Evolutionary conservation across 2,113 vertebrate genomes (phyloP).

Genomic region (Notothenia coriiceps): DNA sequence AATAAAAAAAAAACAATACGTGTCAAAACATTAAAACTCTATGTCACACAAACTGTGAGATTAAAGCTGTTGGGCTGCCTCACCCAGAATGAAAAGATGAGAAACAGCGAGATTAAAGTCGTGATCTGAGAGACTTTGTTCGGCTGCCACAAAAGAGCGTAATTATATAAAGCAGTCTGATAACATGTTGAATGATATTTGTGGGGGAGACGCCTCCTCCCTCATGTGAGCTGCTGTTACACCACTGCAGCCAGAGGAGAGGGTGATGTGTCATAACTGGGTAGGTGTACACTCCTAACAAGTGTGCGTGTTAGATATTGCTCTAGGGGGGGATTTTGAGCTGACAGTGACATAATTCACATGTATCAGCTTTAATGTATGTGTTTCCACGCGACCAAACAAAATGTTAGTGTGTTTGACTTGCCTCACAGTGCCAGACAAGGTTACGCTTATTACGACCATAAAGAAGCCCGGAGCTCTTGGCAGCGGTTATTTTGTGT

Average conservation of each 20-base stretch:
- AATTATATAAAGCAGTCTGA: constrained; percentile 38
- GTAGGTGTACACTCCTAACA: constrained; percentile 16
- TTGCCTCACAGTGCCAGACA: constrained; percentile 27
- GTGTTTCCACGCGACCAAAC: neutral
- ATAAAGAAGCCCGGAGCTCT: constrained; percentile 45
- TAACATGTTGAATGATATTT: constrained; percentile 28
- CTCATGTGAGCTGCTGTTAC: constrained; percentile 45
- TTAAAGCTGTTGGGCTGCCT: neutral
- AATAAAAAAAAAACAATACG: neutral
- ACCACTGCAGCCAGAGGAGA: constrained; percentile 39
- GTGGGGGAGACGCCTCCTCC: constrained; percentile 23
- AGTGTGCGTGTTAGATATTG: constrained; percentile 12
- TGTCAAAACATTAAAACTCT: constrained; percentile 14
- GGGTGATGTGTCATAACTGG: constrained; percentile 68
- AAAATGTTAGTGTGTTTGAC: constrained; percentile 20
- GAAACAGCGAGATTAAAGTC: constrained; percentile 29
- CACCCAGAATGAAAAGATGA: neutral
- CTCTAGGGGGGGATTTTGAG: constrained; percentile 17
- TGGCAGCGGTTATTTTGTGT: constrained; percentile 39
- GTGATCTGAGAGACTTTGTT: constrained; percentile 29
- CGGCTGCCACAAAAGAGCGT: neutral
- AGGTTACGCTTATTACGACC: constrained; percentile 53
- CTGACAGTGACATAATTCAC: constrained; percentile 46
- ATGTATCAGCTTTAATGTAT: neutral
- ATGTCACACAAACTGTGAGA: neutral